Base-by-base conservation (phyloP, 2,888 invertebrate species). In the Eupithecia abbreviata region DNA sequence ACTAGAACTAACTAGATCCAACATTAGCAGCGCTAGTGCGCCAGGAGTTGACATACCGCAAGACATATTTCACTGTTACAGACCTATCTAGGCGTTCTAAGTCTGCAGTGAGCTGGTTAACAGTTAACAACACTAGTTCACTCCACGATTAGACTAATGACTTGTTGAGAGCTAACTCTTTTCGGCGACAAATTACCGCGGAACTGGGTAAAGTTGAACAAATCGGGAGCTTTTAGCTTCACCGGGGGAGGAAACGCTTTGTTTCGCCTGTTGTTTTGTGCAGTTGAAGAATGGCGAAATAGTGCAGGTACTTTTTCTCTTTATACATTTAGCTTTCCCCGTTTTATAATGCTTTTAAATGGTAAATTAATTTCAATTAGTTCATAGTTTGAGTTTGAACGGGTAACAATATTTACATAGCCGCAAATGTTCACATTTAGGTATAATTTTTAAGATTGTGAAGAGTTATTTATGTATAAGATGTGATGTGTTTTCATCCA, bases 71-170 rank as follows among this genome's bases (percentile, higher is more conserved):
- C 13, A 41, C 78, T 82, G 77, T 77, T 74, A 4, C 73, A 43
- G 51, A 30, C n/a, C 66, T 77, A 76, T 75, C 55, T 58, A n/a
- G 76, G 62, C 73, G 75, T 76, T 72, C 76, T 41, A 74, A 79
- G 80, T 79, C 74, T 68, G 69, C 73, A 77, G 77, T n/a, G 76
- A 75, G 77, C 58, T 74, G 76, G 74, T 76, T 67, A 65, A 74
- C 77, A 78, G 78, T 76, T 73, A 58, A 74, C 75, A 79, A 75
- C 78, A 77, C 51, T 77, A 75, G 78, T 79, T 81, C 70, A 78
- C 79, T 82, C 79, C 79, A 77, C 82, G 81, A 82, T 84, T 84
- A 83, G 78, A 80, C 79, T 84, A 82, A 83, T 82, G 80, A 82
- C 81, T 83, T 80, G 83, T 82, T 81, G 82, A 84, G 82, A 81